Evolutionary conservation across 2,888 invertebrate species (phyloP), one percentile per base, ranked within the genome.

Genomic region (Apamea monoglypha): DNA sequence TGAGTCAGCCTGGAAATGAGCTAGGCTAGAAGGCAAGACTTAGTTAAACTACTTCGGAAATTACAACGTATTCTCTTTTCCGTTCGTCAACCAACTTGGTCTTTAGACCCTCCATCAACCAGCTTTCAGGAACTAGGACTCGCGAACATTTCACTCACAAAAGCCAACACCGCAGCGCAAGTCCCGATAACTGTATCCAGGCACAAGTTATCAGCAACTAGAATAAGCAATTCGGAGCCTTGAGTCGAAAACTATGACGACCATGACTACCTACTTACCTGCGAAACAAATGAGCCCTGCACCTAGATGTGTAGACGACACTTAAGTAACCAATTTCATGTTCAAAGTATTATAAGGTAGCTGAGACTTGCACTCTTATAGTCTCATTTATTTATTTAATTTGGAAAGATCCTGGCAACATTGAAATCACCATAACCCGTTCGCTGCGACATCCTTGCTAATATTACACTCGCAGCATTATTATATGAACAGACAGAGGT

Each of bases 381-480:
- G 61, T 69, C 61, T 14, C 10, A 47, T 63, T 50, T n/a, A 56
- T 66, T 59, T 47, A 50, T 63, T 56, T 32, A 56, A 71, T 63
- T 68, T 61, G 14, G 14, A 68, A 63, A 71, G 56, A 82, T 29
- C 29, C 76, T 86, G 72, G 72, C 83, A 82, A 83, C 83, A 73
- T 73, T 74, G 8, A 70, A 73, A 86, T 83, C 83, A 77, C 61
- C 83, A 83, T 86, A 83, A 86, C 83, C 69, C 47, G 86, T 83
- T 86, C 32, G 18, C 29, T 47, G 44, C 59, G 12, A 56, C 40
- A 73, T 77, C 83, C 86, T 77, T 86, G 82, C 64, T 69, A 36
- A 63, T 56, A 86, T 69, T 64, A 76, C 44, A 82, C 29, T 56
- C 36, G 53, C 67, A 68, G 53, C 40, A 53, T 61, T 78, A 69